Evolutionary conservation across 2,113 vertebrate genomes (phyloP).

Genomic region (Chauna torquata): DNA sequence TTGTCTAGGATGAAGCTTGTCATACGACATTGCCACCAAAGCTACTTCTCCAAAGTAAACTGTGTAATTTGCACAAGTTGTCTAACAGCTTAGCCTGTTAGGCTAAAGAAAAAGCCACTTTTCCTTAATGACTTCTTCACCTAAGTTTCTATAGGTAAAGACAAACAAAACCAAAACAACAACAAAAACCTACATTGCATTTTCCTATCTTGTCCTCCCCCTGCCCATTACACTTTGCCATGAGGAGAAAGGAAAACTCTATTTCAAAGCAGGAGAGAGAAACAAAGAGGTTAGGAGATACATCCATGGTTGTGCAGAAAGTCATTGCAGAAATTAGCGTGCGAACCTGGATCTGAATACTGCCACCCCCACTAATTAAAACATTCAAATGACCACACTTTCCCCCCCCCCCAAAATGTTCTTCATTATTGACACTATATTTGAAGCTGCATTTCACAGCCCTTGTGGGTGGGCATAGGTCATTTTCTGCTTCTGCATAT

Average conservation of each 20-base stretch:
- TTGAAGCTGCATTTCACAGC: not conserved
- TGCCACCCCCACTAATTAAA: not conserved
- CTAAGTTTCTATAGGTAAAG: not conserved
- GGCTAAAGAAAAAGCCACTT: not conserved
- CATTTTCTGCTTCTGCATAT: conserved; percentile 31
- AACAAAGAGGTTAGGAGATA: not conserved
- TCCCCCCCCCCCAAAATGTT: not conserved
- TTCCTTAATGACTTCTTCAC: not conserved
- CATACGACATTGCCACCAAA: not conserved
- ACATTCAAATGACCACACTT: not conserved
- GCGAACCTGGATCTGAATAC: not conserved
- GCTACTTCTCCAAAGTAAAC: not conserved
- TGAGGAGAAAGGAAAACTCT: not conserved
- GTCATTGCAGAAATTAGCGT: not conserved
- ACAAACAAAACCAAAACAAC: rapidly evolving
- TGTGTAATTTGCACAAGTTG: not conserved
- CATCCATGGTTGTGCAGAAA: not conserved
- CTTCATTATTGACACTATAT: conserved; percentile 2
- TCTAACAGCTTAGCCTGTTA: not conserved
- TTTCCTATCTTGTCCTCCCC: not conserved
- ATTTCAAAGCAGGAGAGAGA: not conserved
- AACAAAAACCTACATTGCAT: not conserved
- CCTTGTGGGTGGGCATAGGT: conserved; percentile 29
- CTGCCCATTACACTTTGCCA: not conserved
- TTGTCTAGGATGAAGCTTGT: not conserved